Base-by-base conservation (phyloP, 2,113 vertebrate genomes). In the Periophthalmodon schlosseri region DNA sequence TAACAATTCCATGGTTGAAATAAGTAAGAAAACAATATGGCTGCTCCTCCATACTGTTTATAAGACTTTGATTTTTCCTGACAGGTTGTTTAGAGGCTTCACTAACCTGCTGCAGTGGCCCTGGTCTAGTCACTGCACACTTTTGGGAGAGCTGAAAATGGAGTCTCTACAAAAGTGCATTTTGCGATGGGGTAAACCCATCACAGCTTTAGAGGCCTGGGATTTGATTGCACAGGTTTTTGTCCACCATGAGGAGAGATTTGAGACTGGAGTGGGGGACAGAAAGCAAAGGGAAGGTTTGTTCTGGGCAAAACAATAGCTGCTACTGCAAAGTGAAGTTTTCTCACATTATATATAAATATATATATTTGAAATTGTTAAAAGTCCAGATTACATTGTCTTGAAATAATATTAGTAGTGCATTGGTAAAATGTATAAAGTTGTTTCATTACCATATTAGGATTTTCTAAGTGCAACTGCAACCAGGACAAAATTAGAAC, bases 1-100 rank as follows among this genome's bases (percentile, higher is more conserved):
- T 49, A 49, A 49, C 11, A 49, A 49, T 49, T 49, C 11, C 14
- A 14, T 2, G 14, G 11, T 14, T 14, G 14, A 49, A 15, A 49
- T 14, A 49, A 15, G 13, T 15, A 49, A 49, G 54, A 23, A 68
- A 16, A 54, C 69, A 86, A 71, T 47, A 47, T 8, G 52, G 10
- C 49, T 47, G 50, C 20, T 69, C 23, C 20, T 61, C 47, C n/a
- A 63, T 39, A 39, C 36, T 39, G 5, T 39, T 39, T 8, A 39
- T 56, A 13, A 18, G 57, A 73, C 70, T 67, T 47, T 23, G 18
- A 68, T 67, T 28, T 33, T 2, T 13, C 16, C 52, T 75, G 74
- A 80, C 64, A 70, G 54, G 44, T 14, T 80, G 77, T 52, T 76
- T 68, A 73, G 57, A 63, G 46, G 73, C 28, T 36, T 8, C 46